These are phyloP conservation scores for Henricia sp. DNA, from an alignment of 53 echinoderm and acorn worm genomes.

Conservation along the genomic window DNA sequence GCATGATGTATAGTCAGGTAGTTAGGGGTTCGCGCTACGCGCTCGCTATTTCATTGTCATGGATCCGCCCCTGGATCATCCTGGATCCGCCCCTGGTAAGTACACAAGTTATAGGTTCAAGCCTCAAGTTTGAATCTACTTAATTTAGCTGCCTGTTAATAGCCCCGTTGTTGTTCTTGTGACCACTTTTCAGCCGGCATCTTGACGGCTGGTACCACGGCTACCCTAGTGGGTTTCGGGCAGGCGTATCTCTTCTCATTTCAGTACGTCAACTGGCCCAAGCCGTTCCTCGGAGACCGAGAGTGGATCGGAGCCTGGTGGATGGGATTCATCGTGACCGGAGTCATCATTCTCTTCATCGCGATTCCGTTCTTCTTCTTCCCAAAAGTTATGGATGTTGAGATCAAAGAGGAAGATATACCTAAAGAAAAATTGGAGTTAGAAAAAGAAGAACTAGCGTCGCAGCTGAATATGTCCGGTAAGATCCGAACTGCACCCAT, in stretches of 20 bases:
- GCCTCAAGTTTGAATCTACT: too few species aligned
- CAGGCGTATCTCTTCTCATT: background rate
- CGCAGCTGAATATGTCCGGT: too few species aligned
- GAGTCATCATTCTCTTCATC: slow-evolving; percentile 49
- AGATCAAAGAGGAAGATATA: slow-evolving; percentile 16
- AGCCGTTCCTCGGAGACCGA: background rate
- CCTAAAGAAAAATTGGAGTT: background rate
- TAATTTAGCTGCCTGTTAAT: background rate
- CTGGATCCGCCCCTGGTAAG: too few species aligned
- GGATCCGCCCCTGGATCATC: too few species aligned
- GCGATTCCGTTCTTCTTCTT: slow-evolving; percentile 80
- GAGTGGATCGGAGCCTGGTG: slow-evolving; percentile 86
- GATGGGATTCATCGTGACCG: slow-evolving; percentile 74
- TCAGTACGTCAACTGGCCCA: slow-evolving; percentile 35
- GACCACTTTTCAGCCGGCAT: slow-evolving; percentile 3
- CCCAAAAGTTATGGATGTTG: slow-evolving; percentile 64
- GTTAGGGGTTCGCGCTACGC: too few species aligned
- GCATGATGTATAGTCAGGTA: too few species aligned
- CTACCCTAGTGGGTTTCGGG: slow-evolving; percentile 17
- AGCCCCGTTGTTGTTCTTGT: background rate
- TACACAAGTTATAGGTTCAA: too few species aligned
- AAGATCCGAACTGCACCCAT: too few species aligned
- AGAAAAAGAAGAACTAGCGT: background rate
- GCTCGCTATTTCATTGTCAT: too few species aligned
- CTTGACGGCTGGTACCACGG: slow-evolving; percentile 12